Conservation (phyloP, 2,888 invertebrate species). For the Apoda limacodes region DNA sequence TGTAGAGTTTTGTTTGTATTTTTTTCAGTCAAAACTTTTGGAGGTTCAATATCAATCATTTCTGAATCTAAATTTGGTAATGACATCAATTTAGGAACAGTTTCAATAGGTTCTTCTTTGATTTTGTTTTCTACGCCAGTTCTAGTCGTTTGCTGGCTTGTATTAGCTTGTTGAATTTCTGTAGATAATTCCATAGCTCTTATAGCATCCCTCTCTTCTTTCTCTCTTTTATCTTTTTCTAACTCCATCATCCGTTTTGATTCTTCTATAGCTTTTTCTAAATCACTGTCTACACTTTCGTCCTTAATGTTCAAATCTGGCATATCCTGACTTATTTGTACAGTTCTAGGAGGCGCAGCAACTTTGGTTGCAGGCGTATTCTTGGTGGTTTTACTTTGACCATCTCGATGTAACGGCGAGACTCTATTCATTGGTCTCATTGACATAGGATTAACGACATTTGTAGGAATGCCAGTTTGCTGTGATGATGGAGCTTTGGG, state of each 20-base stretch:
- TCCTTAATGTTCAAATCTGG: conserved; percentile 64
- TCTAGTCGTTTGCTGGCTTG: conserved; percentile 31
- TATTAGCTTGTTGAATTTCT: conserved; percentile 44
- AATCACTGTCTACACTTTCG: conserved; percentile 61
- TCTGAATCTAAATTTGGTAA: conserved; percentile 50
- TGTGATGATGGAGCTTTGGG: conserved; percentile 72
- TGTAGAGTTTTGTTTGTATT: conserved; percentile 39
- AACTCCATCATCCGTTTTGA: conserved; percentile 63
- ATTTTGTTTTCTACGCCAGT: conserved; percentile 23
- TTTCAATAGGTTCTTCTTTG: conserved; percentile 25
- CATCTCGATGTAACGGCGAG: conserved; percentile 79
- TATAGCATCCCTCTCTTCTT: conserved; percentile 53
- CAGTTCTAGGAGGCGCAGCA: conserved; percentile 36
- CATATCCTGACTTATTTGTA: conserved; percentile 57
- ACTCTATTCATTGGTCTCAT: conserved; percentile 83
- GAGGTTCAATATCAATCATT: conserved; percentile 44
- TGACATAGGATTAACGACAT: conserved; percentile 77
- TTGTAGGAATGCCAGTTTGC: conserved; percentile 74
- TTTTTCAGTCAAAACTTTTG: conserved; percentile 50
- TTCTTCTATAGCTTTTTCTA: conserved; percentile 62
- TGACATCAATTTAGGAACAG: conserved; percentile 42
- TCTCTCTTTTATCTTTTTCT: conserved; percentile 53
- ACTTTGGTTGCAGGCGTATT: conserved; percentile 38
- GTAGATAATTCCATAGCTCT: conserved; percentile 45
- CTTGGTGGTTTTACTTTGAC: conserved; percentile 61